phyloP scores from a whole-genome alignment of 2,888 invertebrate genomes.

The Elgonia sp. region DNA sequence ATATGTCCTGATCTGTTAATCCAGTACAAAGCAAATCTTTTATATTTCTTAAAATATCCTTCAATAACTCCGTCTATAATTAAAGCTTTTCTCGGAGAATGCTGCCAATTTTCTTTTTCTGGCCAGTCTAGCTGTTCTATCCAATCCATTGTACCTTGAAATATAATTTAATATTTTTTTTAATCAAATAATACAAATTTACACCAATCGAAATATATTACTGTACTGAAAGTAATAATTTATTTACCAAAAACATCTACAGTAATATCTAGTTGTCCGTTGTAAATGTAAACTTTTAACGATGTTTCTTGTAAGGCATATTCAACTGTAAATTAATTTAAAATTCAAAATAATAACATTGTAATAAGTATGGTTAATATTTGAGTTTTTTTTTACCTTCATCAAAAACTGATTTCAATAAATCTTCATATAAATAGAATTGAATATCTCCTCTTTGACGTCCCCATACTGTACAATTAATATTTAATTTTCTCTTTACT shows the following conservation, averaged over 20 bases:
- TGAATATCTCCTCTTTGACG: slow-evolving; percentile 37
- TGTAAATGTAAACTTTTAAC: slow-evolving; percentile 31
- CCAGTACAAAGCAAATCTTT: slow-evolving; percentile 38
- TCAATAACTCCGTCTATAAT: slow-evolving; percentile 31
- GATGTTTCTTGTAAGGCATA: slow-evolving; percentile 13
- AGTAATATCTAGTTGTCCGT: slow-evolving; percentile 32
- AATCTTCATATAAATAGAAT: slow-evolving; percentile 48
- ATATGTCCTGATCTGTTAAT: slow-evolving; percentile 30
- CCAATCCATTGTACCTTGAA: slow-evolving; percentile 40
- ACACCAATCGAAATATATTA: background rate
- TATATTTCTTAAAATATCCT: slow-evolving; percentile 49
- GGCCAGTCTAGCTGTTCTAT: slow-evolving; percentile 10
- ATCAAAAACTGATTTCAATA: slow-evolving; percentile 40
- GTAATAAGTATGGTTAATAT: background rate
- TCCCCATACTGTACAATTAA: slow-evolving; percentile 48
- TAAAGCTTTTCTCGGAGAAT: slow-evolving; percentile 9
- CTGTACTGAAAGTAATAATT: background rate
- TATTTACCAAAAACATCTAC: slow-evolving; percentile 41
- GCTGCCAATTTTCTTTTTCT: slow-evolving; percentile 2
- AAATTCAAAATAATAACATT: background rate
- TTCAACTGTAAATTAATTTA: slow-evolving; percentile 21
- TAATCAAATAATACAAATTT: background rate
- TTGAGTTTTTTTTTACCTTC: slow-evolving; percentile 33
- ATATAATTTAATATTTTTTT: background rate
- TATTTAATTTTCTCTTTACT: slow-evolving; percentile 37